A percentile compares a stretch with the other conserved stretches of the same genome.
Evolutionary conservation across 2,113 vertebrate genomes (phyloP).

Genomic region (Plotosus lineatus): DNA sequence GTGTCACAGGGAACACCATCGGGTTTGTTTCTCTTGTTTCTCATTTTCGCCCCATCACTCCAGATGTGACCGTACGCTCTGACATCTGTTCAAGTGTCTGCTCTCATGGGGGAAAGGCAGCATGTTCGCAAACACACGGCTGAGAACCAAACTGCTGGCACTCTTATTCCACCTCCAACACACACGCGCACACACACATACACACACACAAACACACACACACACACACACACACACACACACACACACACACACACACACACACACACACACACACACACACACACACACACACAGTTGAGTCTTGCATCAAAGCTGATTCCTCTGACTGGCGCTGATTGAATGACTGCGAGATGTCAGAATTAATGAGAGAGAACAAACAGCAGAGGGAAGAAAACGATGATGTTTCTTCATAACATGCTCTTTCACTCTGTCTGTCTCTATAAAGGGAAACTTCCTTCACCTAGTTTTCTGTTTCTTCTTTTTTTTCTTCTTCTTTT

Average conservation of each 20-base stretch:
- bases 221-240: neutral
- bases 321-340: slow-evolving; percentile 32
- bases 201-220: neutral
- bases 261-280: neutral
- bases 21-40: slow-evolving; percentile 53
- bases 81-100: slow-evolving; percentile 52
- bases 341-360: slow-evolving; percentile 38
- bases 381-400: slow-evolving; percentile 6
- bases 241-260: slow-evolving; percentile 7
- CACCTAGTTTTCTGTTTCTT: too few relatives aligned
- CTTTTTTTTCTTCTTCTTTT: slow-evolving; percentile 5
- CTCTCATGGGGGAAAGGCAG: slow-evolving; percentile 40
- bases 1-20: slow-evolving; percentile 28
- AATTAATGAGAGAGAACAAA: slow-evolving; percentile 41
- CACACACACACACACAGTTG: neutral
- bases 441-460: slow-evolving; percentile 30
- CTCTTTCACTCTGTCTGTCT: slow-evolving; percentile 13
- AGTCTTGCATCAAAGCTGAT: slow-evolving; percentile 12
- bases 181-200: slow-evolving; percentile 16
- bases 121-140: slow-evolving; percentile 39
- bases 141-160: slow-evolving; percentile 25
- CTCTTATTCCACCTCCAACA: slow-evolving; percentile 10
- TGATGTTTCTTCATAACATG: slow-evolving; percentile 12
- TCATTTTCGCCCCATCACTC: slow-evolving; percentile 57
- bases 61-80: slow-evolving; percentile 53